A percentile compares a stretch with the other conserved stretches of the same genome.
Evolutionary conservation across 2,113 vertebrate species (phyloP).

Genomic region (Gopherus flavomarginatus): DNA sequence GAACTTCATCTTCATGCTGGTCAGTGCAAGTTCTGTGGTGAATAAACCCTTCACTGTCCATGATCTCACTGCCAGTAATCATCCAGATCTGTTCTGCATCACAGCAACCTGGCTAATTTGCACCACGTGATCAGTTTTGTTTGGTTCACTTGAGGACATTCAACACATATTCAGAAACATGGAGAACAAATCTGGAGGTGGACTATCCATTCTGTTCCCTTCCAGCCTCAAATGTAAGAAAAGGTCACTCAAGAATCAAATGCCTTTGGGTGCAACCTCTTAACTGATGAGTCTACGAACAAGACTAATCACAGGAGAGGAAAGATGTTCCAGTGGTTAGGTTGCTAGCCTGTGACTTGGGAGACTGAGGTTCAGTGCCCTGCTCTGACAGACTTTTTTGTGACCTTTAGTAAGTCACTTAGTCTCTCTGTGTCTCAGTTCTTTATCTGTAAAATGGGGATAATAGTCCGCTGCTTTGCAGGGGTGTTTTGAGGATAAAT

Average conservation of each 20-base stretch:
- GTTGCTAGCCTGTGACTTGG: background rate
- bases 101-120: background rate
- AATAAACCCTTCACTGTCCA: background rate
- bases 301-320: background rate
- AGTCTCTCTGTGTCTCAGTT: background rate
- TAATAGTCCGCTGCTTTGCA: background rate
- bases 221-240: slow-evolving; percentile 1
- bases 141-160: background rate
- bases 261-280: background rate
- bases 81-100: background rate
- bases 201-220: background rate
- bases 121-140: background rate
- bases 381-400: fast-evolving
- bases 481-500: background rate
- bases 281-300: background rate
- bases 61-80: background rate
- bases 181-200: background rate
- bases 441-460: background rate
- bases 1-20: background rate
- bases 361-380: background rate
- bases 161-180: background rate
- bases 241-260: background rate
- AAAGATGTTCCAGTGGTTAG: fast-evolving
- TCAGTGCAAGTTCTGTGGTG: background rate
- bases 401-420: background rate